A percentile compares a stretch with the other conserved stretches of the same genome.
phyloP scores from a whole-genome alignment of 1,140 invertebrate species.

The Pseudomyrmex sp. region DNA sequence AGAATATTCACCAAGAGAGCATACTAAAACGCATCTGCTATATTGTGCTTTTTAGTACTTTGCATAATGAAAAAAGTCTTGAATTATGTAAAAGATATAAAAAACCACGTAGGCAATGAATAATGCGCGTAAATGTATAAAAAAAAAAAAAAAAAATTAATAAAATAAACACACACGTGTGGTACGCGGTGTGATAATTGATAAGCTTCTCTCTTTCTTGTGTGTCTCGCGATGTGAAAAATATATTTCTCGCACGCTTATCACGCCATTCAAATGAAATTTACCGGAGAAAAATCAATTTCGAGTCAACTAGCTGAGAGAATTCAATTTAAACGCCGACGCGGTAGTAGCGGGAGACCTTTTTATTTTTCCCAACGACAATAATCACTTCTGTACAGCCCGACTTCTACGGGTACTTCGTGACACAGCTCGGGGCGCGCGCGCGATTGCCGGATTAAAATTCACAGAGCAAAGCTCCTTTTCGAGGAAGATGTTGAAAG shows the following conservation, averaged over 20 bases:
- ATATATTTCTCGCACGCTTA: neutral
- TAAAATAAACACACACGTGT: neutral
- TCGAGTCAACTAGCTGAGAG: too few species aligned
- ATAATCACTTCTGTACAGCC: slow-evolving; percentile 31
- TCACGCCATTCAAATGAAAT: slow-evolving; percentile 13
- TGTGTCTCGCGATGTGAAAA: too few species aligned
- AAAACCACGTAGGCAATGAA: too few species aligned
- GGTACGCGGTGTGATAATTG: neutral
- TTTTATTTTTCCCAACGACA: neutral
- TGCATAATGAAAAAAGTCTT: too few species aligned
- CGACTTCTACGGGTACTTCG: slow-evolving; percentile 20
- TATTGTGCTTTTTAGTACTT: too few species aligned
- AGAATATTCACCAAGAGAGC: neutral
- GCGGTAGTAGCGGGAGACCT: neutral
- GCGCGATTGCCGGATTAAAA: slow-evolving; percentile 51
- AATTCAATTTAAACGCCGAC: neutral
- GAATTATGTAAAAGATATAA: too few species aligned
- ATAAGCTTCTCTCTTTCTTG: neutral
- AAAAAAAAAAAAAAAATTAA: too few species aligned
- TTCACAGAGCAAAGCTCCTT: slow-evolving; percentile 46
- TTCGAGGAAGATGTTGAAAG: slow-evolving; percentile 19
- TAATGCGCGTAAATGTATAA: too few species aligned
- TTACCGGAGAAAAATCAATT: slow-evolving; percentile 4
- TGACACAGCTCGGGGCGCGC: neutral
- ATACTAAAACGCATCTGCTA: neutral